Base-by-base conservation (phyloP, 2,113 vertebrate genomes). In the Burhinus oedicnemus region DNA sequence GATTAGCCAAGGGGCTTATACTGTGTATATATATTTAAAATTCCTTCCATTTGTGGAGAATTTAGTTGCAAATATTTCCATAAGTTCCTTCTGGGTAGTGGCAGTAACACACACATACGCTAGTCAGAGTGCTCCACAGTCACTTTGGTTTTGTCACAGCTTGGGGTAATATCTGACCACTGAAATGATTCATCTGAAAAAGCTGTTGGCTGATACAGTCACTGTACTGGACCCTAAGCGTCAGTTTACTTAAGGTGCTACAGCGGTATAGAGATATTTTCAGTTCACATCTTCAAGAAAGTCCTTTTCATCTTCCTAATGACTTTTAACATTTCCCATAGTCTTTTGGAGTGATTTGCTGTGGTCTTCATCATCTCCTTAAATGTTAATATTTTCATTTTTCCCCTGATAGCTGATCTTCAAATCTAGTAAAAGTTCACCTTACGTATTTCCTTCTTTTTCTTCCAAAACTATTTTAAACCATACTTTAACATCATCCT, bases 321-420 rank as follows among this genome's bases (percentile, higher is more conserved):
- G 23, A 42, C 36, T 92, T 94, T 83, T 77, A 77, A 86, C 6
- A 19, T 66, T 75, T 42, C 23, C 12, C 9, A 4, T 81, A 7
- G 8, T 92, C 20, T 29, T 96, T 79, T 21, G 10, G 25, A 84
- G 9, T 91, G 1, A 70, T 79, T 62, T 91, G 90, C 66, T 87
- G 12, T 52, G 83, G 15, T 27, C 9, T n/a, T 89, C 14, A 19
- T 18, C 30, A 22, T 80, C 45, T 96, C 15, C 78, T 69, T 87
- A 85, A 91, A 54, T 77, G 77, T 92, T 91, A 96, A 82, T 93
- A 68, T 89, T 93, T 96, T 95, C 8, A 34, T 85, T 94, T 90
- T 94, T 89, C 49, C 54, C 54, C 62, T 66, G 58, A 74, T 42
- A 85, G 32, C 14, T 85, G 34, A 77, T 93, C 49, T 93, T 93